Evolutionary conservation across 1,140 invertebrate genomes (phyloP), one percentile per base, ranked within the genome.

Genomic region (Ditylenchus dipsaci): DNA sequence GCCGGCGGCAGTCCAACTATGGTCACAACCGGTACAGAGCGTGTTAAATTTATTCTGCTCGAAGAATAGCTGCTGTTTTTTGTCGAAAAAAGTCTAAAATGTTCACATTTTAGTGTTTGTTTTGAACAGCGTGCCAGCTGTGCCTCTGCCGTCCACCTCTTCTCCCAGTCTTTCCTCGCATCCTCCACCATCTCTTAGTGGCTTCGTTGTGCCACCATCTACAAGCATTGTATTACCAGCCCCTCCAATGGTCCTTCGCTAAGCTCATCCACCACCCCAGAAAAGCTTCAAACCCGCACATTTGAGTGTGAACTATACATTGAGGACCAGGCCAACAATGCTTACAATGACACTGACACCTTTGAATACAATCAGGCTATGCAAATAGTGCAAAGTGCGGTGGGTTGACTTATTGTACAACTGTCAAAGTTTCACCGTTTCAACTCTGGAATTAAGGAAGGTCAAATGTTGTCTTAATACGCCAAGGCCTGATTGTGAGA

Each of bases 341-440:
- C 63, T 56, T 65, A 65, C 57, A 63, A 65, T 65, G 27, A 65
- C 33, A 65, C 3, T 7, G 26, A 65, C 3, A 29, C 42, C 15
- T 65, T 65, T 19, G 63, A 65, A n/a, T 65, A 65, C 33, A 26
- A 63, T 58, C 63, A 65, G 61, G 63, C 63, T 19, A 65, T 65
- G 3, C 38, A 49, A 29, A 65, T 59, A n/a, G 27, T 65, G 3
- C 57, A 65, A 19, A 63, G 33, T 58, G 63, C 63, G 63, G 63
- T 65, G 33, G 21, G 33, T 65, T 19, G 45, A 15, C 42, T 38
- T 38, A 38, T 11, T 38, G 33, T 38, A n/a, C n/a, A n/a, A n/a
- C n/a, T n/a, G n/a, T n/a, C n/a, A n/a, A n/a, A n/a, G n/a, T n/a
- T n/a, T n/a, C n/a, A n/a, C n/a, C n/a, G n/a, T n/a, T n/a, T n/a